These are phyloP conservation scores for Pipra filicauda DNA, from an alignment of 2,113 vertebrate species.

Conservation along the genomic window DNA sequence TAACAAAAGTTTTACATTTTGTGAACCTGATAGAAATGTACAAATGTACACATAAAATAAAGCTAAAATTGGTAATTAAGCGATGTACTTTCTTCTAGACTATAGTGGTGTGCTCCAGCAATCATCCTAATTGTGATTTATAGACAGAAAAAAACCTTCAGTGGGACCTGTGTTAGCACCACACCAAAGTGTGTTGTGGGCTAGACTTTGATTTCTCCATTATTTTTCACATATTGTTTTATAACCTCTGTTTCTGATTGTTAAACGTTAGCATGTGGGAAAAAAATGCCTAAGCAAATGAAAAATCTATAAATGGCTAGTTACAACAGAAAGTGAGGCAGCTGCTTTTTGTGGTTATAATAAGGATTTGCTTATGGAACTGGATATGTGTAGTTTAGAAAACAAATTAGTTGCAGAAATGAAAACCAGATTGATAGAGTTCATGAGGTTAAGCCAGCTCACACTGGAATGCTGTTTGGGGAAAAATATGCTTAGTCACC, in stretches of 20 bases:
- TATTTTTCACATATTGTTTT: not conserved
- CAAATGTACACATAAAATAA: constrained; percentile 18
- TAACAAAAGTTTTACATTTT: not conserved
- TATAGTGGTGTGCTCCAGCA: not conserved
- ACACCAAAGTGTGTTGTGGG: not conserved
- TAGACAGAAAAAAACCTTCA: not conserved
- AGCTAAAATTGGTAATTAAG: not conserved
- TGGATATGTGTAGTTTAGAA: not conserved
- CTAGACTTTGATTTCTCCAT: not conserved
- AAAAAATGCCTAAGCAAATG: not conserved
- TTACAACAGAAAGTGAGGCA: not conserved
- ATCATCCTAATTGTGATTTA: not conserved
- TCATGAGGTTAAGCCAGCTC: not conserved
- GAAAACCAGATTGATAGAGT: not conserved
- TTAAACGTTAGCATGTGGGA: not conserved
- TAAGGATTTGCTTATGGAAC: not conserved
- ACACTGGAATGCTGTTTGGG: not conserved
- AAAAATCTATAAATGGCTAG: not conserved
- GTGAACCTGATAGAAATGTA: not conserved
- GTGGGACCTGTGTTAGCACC: not conserved
- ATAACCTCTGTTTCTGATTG: not conserved
- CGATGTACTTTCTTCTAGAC: not conserved
- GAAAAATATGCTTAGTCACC: not conserved
- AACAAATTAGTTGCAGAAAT: not conserved
- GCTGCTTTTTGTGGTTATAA: not conserved